Base-by-base conservation (phyloP, 2,888 invertebrate genomes). In the Sepioteuthis lessoniana region DNA sequence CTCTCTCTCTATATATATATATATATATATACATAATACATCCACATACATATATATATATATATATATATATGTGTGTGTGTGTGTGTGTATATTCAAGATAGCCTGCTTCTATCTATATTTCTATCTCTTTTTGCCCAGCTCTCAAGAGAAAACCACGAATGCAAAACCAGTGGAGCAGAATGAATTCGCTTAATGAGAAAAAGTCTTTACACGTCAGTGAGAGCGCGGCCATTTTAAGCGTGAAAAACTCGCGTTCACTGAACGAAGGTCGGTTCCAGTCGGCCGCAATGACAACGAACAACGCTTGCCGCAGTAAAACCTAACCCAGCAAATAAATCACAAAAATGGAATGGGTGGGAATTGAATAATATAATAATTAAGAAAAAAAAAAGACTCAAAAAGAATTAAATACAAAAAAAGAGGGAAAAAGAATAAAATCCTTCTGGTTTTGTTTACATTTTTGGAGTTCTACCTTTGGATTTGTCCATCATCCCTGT, bases 131-230 rank as follows among this genome's bases (percentile, higher is more conserved):
- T n/a, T 3, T 76, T 76, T 76, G n/a, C 76, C 76, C n/a, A 13
- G n/a, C n/a, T n/a, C n/a, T n/a, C 76, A 10, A 8, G 76, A n/a
- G 76, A n/a, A n/a, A 35, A 76, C 76, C n/a, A 35, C 76, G 76
- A n/a, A 10, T 3, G 3, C 16, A 16, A 35, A 55, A 76, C 1
- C 16, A 76, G n/a, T 13, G 10, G 13, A 76, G 76, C 76, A 76
- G n/a, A 76, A 76, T 10, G n/a, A 76, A 76, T 76, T n/a, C n/a
- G 76, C 76, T 76, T 76, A 76, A 76, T 76, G 76, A 76, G 76
- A 76, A n/a, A n/a, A 76, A n/a, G 19, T 76, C 76, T 76, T 76
- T n/a, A 76, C 76, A 76, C 76, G 4, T n/a, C 76, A 76, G n/a
- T 76, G n/a, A 76, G 76, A 35, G 3, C 76, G n/a, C 76, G n/a